These are phyloP conservation scores for Dynastes tityus DNA, from an alignment of 2,888 invertebrate species.

Conservation along the genomic window DNA sequence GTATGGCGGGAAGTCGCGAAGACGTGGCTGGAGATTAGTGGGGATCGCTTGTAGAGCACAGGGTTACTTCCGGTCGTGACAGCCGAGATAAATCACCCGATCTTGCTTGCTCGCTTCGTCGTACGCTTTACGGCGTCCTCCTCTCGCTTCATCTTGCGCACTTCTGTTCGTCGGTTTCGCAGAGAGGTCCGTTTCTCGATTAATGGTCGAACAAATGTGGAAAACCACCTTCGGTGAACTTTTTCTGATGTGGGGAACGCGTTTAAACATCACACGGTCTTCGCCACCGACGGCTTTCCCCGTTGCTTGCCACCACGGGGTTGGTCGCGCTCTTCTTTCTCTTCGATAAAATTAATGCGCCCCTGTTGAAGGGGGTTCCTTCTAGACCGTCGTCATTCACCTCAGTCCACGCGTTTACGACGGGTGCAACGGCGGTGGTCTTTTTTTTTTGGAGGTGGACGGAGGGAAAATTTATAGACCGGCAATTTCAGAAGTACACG, in stretches of 20 bases:
- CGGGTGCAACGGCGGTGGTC: conserved; percentile 6
- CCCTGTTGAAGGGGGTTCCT: conserved; percentile 10
- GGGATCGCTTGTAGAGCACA: conserved; percentile 69
- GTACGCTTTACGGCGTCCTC: background rate
- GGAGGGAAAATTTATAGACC: conserved; percentile 40
- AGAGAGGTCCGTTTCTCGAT: conserved; percentile 59
- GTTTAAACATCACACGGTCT: conserved; percentile 28
- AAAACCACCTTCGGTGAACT: conserved; percentile 68
- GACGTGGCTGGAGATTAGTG: conserved; percentile 69
- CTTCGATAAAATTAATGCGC: conserved; percentile 38
- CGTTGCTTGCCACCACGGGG: background rate
- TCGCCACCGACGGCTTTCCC: background rate
- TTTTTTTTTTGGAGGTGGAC: conserved; percentile 31
- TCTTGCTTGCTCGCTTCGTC: conserved; percentile 12
- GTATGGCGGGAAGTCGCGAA: conserved; percentile 70
- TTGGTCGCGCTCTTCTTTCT: conserved; percentile 30
- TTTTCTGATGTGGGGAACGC: conserved; percentile 56
- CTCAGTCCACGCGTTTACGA: background rate
- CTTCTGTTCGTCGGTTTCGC: conserved; percentile 49
- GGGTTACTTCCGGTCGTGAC: conserved; percentile 70
- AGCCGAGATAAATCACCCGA: conserved; percentile 68
- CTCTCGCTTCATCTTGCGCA: background rate
- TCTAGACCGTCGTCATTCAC: background rate
- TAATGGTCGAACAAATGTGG: conserved; percentile 71
- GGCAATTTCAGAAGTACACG: conserved; percentile 47